These are phyloP conservation scores for Oreochromis tanganicae DNA, from an alignment of 2,113 vertebrate species.

Conservation along the genomic window DNA sequence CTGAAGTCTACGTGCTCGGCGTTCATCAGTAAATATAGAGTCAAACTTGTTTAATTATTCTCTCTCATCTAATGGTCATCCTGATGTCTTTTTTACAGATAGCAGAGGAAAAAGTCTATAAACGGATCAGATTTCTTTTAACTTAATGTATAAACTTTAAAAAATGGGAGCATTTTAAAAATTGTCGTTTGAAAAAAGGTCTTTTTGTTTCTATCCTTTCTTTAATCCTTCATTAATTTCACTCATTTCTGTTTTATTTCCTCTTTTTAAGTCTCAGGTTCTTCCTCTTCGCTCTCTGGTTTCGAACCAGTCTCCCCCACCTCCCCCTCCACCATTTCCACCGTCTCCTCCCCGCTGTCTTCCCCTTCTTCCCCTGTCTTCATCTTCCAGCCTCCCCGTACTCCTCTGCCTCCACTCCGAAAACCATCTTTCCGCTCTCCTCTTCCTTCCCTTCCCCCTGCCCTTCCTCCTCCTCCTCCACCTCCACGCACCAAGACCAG, in stretches of 20 bases:
- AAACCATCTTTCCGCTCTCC: slow-evolving; percentile 66
- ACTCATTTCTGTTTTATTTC: slow-evolving; percentile 27
- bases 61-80: neutral
- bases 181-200: neutral
- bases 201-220: neutral
- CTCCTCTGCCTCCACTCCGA: slow-evolving; percentile 74
- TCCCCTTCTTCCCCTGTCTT: slow-evolving; percentile 71
- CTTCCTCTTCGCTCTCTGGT: slow-evolving; percentile 86
- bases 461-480: slow-evolving; percentile 64
- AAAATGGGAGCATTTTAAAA: neutral
- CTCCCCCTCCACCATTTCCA: slow-evolving; percentile 77
- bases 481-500: slow-evolving; percentile 75
- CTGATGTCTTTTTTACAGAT: neutral
- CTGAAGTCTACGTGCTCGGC: neutral
- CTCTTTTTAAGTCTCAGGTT: slow-evolving; percentile 82
- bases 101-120: neutral
- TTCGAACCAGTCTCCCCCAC: slow-evolving; percentile 82
- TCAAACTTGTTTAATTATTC: neutral
- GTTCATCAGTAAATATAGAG: neutral
- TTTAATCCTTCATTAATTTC: neutral
- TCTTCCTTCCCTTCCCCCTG: slow-evolving; percentile 73
- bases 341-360: slow-evolving; percentile 72
- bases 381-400: slow-evolving; percentile 74
- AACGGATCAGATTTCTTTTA: neutral
- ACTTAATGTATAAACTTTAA: neutral